Evolutionary conservation across 2,797 vertebrate genomes (phyloP).

Genomic region (Lemur catta): DNA sequence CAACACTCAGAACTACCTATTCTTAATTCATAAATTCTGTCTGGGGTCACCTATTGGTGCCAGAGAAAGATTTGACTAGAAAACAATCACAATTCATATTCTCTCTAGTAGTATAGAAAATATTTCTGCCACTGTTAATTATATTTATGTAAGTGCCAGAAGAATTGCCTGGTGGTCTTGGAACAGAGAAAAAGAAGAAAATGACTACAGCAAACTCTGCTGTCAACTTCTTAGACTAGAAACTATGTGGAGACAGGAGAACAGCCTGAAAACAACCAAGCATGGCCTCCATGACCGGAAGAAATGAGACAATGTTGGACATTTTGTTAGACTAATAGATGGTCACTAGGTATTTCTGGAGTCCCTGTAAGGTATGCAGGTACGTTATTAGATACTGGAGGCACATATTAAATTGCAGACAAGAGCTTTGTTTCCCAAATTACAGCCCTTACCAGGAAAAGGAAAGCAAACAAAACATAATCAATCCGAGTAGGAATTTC

Average conservation of each 20-base stretch:
- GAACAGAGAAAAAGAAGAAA: neutral
- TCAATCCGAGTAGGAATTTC: constrained; percentile 28
- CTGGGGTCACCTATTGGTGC: neutral
- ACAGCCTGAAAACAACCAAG: neutral
- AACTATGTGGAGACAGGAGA: neutral
- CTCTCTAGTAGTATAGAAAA: constrained; percentile 8
- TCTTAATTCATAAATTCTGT: constrained; percentile 56
- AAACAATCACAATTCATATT: neutral
- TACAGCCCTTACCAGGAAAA: constrained; percentile 14
- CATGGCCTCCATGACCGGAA: neutral
- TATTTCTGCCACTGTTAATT: constrained; percentile 6
- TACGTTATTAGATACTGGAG: neutral
- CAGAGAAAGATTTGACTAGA: neutral
- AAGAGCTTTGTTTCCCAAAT: constrained; percentile 40
- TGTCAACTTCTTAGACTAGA: constrained; percentile 9
- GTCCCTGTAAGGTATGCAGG: neutral
- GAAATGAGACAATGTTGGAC: neutral
- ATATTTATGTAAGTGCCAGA: constrained; percentile 40
- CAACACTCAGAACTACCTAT: constrained; percentile 10
- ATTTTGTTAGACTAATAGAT: neutral
- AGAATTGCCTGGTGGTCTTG: constrained; percentile 28
- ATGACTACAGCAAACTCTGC: neutral
- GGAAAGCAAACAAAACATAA: neutral
- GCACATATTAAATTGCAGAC: constrained; percentile 36
- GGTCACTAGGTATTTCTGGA: neutral